Base-by-base conservation (phyloP, 1,140 invertebrate species). In the Conus betulinus region DNA sequence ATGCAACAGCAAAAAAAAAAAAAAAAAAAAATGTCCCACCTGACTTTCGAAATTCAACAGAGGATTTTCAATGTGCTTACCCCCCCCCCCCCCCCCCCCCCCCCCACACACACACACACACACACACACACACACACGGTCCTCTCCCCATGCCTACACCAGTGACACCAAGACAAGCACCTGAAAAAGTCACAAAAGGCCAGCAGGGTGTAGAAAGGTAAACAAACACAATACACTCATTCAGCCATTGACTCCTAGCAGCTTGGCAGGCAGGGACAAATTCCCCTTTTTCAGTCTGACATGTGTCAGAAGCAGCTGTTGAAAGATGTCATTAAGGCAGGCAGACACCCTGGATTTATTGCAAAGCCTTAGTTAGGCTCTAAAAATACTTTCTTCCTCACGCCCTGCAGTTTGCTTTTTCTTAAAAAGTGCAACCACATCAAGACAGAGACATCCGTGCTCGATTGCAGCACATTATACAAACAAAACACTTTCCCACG, bases 191-290 rank as follows among this genome's bases (percentile, higher is more conserved):
- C 39, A 60, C 25, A 60, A 60, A 60, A 85, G 84, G 51, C 15
- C 27, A 10, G 13, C 11, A 51, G 63, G 25, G 7, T 23, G 23
- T 63, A 60, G 53, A 51, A 81, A 81, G 10, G 79, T 60, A 84
- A 84, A 84, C 53, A 84, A 84, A 84, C 27, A 84, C 82, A 84
- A 84, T 84, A 63, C 23, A 25, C 82, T 84, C 55, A 8, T 25
- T 71, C 67, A 71, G 67, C 67, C 67, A 71, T 71, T 71, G 67
- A 71, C 67, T 71, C 13, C 67, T 20, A 23, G 23, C 67, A 7
- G 82, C 55, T 63, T 84, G 82, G 82, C 82, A 84, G 82, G 82
- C n/a, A 52, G 51, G n/a, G 82, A 84, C 82, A 84, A 84, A 84
- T 84, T 63, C 51, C 8, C 53, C 82, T 84, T 63, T 84, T 25